Conservation (phyloP, 2,797 vertebrate species). For the Helostoma temminkii region DNA sequence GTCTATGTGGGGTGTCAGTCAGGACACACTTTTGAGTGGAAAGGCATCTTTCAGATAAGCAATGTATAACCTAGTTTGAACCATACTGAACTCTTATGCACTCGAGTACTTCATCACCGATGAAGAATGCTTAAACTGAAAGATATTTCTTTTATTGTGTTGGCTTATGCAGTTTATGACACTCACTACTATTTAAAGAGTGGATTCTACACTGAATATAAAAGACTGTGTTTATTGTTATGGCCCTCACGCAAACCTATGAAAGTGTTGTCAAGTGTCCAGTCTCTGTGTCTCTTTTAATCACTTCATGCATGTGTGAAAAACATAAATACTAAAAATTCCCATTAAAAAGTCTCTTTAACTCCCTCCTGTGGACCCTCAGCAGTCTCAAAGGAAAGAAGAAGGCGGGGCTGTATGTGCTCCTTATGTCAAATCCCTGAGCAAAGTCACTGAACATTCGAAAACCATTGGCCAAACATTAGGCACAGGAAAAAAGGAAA, state of each 20-base stretch:
- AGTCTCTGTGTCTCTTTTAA: constrained; percentile 34
- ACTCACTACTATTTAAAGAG: constrained; percentile 36
- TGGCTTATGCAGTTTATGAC: constrained; percentile 44
- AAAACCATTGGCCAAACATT: constrained; percentile 63
- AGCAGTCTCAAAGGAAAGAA: constrained; percentile 71
- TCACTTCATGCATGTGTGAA: constrained; percentile 60
- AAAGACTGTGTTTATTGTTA: constrained; percentile 30
- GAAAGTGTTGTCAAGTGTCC: constrained; percentile 33
- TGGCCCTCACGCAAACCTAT: constrained; percentile 31
- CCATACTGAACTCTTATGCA: constrained; percentile 34
- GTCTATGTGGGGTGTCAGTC: too few species aligned
- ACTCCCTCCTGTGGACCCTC: constrained; percentile 68
- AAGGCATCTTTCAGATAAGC: not conserved
- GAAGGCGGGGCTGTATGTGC: constrained; percentile 78
- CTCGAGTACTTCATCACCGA: constrained; percentile 19
- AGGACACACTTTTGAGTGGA: not conserved
- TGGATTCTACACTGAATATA: constrained; percentile 51
- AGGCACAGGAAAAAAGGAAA: constrained; percentile 78
- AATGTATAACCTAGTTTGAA: constrained; percentile 11
- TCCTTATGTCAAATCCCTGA: constrained; percentile 85
- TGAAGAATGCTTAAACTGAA: constrained; percentile 27
- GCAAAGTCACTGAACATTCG: constrained; percentile 81
- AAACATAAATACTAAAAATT: constrained; percentile 66
- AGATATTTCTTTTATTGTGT: constrained; percentile 48
- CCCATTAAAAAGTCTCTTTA: constrained; percentile 62